A percentile compares a stretch with the other conserved stretches of the same genome.
Conservation (phyloP, 2,113 vertebrate species). For the Leptodactylus fuscus region DNA sequence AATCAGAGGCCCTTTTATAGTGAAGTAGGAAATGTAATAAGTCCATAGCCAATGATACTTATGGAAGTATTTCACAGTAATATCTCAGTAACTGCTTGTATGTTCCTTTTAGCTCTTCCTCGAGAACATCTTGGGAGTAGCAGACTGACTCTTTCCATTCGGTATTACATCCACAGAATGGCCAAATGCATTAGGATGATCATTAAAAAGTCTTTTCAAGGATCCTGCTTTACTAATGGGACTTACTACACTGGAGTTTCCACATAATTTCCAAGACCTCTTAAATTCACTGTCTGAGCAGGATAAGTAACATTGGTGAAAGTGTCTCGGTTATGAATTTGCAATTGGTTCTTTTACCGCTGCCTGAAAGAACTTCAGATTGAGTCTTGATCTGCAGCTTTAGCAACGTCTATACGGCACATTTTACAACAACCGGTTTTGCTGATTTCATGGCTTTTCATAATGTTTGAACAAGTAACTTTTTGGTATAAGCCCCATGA, state of each 20-base stretch:
- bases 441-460: too few relatives aligned
- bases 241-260: conserved; percentile 19
- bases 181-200: conserved; percentile 29
- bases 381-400: too few relatives aligned
- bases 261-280: neutral
- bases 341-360: neutral
- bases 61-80: neutral
- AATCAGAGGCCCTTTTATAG: too few relatives aligned
- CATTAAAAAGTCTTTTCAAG: conserved; percentile 27
- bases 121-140: conserved; percentile 4
- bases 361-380: neutral
- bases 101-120: conserved; percentile 14
- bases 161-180: conserved; percentile 3
- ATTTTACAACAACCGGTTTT: too few relatives aligned
- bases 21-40: neutral
- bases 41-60: neutral
- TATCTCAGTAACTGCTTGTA: neutral
- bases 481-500: too few relatives aligned
- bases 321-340: neutral
- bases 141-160: conserved; percentile 15
- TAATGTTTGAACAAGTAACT: too few relatives aligned
- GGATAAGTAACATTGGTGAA: neutral
- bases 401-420: too few relatives aligned
- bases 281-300: neutral
- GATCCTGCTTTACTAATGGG: conserved; percentile 34